Base-by-base conservation (phyloP, 2,888 invertebrate genomes). In the Gymnoscelis rufifasciata region DNA sequence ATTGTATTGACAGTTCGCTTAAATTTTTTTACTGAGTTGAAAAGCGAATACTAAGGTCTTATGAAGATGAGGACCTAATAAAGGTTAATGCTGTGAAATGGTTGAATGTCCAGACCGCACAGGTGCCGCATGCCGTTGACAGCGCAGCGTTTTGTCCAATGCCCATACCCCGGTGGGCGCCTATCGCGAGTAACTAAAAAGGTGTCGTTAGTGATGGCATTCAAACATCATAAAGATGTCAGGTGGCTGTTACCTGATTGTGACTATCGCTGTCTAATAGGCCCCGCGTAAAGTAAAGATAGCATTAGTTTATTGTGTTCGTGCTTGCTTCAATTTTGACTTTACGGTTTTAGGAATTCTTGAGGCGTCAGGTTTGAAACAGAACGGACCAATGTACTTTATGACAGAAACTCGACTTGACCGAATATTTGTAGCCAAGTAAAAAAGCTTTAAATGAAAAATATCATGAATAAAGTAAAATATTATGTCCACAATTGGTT, bases 121-220 rank as follows among this genome's bases (percentile, higher is more conserved):
- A 69, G 68, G 63, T 71, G 68, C 66, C 69, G 66, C 64, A 62
- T 71, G 68, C 66, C 69, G 66, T 64, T 71, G 71, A 70, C 72
- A 66, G 60, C 56, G 56, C 69, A 74, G 60, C 78, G 77, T 80
- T 81, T 83, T 83, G 81, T 86, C 59, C 61, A 58, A 65, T 56
- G 81, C 84, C 59, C 61, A 58, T 64, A 57, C 57, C 64, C 65
- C 67, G 69, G 76, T 74, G 78, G 72, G 66, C 71, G 64, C 60
- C 71, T 88, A 87, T 88, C 87, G 66, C 74, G 55, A 68, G 83
- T 87, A 88, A 88, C 88, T 88, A 87, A 87, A 84, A 87, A 84
- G 87, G 88, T 87, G 88, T 88, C 87, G 84, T 86, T 84, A 82
- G 83, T 88, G 84, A 88, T 88, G 88, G 84, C 80, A 78, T 86